Conservation (phyloP, 2,797 vertebrate species). For the Ctenochaetus hawaiiensis region DNA sequence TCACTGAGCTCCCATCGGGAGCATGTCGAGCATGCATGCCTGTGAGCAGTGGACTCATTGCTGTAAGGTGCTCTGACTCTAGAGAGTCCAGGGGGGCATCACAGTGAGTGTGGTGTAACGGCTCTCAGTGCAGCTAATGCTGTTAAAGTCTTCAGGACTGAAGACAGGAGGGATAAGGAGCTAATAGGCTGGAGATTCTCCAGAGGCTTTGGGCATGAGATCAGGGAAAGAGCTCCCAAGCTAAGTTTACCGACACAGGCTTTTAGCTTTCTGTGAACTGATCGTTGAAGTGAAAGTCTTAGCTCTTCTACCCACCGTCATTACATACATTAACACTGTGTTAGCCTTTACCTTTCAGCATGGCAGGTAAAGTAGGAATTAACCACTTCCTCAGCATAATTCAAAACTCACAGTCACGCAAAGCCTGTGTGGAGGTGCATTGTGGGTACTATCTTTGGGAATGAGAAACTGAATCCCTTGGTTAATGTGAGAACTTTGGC, state of each 20-base stretch:
- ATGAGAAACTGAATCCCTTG: slow-evolving; percentile 16
- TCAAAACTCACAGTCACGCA: neutral
- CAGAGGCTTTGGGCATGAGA: slow-evolving; percentile 62
- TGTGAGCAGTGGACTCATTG: slow-evolving; percentile 54
- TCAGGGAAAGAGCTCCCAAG: slow-evolving; percentile 57
- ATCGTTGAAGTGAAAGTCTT: slow-evolving; percentile 26
- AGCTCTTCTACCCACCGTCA: slow-evolving; percentile 10
- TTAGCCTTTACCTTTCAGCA: slow-evolving; percentile 22
- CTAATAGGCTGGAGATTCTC: slow-evolving; percentile 69
- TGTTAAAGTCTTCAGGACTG: slow-evolving; percentile 64
- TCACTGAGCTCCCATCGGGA: slow-evolving; percentile 58
- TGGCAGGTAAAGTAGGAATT: slow-evolving; percentile 7
- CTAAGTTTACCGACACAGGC: slow-evolving; percentile 58
- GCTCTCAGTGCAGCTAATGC: slow-evolving; percentile 67
- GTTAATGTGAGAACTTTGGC: slow-evolving; percentile 21
- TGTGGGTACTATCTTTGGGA: slow-evolving; percentile 15
- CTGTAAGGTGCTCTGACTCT: slow-evolving; percentile 52
- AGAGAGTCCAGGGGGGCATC: slow-evolving; percentile 50
- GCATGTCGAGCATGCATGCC: slow-evolving; percentile 67
- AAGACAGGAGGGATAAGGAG: slow-evolving; percentile 57
- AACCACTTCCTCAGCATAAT: slow-evolving; percentile 21
- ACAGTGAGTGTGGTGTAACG: slow-evolving; percentile 49
- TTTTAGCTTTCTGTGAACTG: slow-evolving; percentile 45
- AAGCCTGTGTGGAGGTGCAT: slow-evolving; percentile 2
- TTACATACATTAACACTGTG: slow-evolving; percentile 43